Base-by-base conservation (phyloP, 2,113 vertebrate species). In the Dissostichus mawsoni region DNA sequence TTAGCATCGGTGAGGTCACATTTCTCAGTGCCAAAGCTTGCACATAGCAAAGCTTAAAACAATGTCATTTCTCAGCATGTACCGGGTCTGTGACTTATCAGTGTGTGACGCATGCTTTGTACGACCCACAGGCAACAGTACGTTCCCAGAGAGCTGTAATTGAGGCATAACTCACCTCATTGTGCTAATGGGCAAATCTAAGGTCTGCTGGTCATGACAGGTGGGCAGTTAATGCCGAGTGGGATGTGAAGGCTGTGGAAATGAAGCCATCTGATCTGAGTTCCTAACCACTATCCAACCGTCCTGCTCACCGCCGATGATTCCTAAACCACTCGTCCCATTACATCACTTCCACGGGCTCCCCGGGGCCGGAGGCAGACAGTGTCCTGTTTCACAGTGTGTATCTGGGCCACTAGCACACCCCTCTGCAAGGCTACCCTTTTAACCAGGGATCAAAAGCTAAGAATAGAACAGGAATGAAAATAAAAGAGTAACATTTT, bases 281-380 rank as follows among this genome's bases (percentile, higher is more conserved):
- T 56, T 82, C 70, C 68, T 80, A 74, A 92, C 81, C 87, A 48
- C 77, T 69, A 69, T 81, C 80, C 84, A 82, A 81, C 58, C 62
- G 58, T 53, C 65, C 79, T 81, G 74, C 87, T 61, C 85, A 82
- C 79, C 67, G 25, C 75, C 51, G 25, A 65, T 75, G 74, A 80
- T 65, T 83, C 82, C 65, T 72, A 61, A 84, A 88, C 80, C 76
- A 72, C 66, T 88, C 78, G 84, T 80, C 83, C 88, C 82, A 87
- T 92, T 82, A 90, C 90, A 83, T 93, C 90, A 90, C 78, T 82
- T 92, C 81, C 78, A 78, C 59, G 56, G 68, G 70, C 74, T 87
- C 87, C 71, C 81, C 0, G 17, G 76, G 80, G 81, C 76, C 41
- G 74, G 50, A 81, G 82, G 82, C 71, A 73, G 66, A 44, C 56